These are phyloP conservation scores for Eristalinus aeneus DNA, from an alignment of 2,888 invertebrate genomes.

Conservation along the genomic window DNA sequence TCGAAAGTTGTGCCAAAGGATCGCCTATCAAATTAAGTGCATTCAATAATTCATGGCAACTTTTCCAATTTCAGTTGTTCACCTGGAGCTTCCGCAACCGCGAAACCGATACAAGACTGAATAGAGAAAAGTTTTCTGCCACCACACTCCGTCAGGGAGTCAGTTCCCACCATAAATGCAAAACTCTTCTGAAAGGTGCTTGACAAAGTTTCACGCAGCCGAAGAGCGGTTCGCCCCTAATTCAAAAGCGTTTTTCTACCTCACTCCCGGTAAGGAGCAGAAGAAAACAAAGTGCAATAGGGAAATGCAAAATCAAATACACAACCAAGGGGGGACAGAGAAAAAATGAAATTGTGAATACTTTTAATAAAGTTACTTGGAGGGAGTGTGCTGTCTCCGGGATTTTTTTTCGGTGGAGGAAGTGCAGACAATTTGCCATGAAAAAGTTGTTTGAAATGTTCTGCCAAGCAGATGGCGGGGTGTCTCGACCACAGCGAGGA, in stretches of 20 bases:
- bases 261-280: not conserved
- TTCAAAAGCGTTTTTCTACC: not conserved
- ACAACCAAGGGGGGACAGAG: not conserved
- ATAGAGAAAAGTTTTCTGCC: not conserved
- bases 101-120: not conserved
- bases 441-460: slow-evolving; percentile 23
- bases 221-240: not conserved
- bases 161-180: slow-evolving; percentile 32
- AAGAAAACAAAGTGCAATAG: slow-evolving; percentile 29
- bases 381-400: not conserved
- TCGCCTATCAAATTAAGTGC: slow-evolving; percentile 38
- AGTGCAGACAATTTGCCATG: slow-evolving; percentile 42
- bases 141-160: not conserved
- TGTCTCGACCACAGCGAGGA: not conserved
- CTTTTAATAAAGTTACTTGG: slow-evolving; percentile 53
- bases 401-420: slow-evolving; percentile 4
- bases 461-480: not conserved
- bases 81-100: slow-evolving; percentile 24
- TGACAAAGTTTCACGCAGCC: not conserved
- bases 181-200: slow-evolving; percentile 39
- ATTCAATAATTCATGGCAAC: slow-evolving; percentile 50
- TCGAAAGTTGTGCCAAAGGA: not conserved
- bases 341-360: slow-evolving; percentile 21
- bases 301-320: slow-evolving; percentile 52
- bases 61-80: slow-evolving; percentile 55